Evolutionary conservation across 1,140 invertebrate species (phyloP), one percentile per base, ranked within the genome.

Genomic region (Drosophila kepulauana): DNA sequence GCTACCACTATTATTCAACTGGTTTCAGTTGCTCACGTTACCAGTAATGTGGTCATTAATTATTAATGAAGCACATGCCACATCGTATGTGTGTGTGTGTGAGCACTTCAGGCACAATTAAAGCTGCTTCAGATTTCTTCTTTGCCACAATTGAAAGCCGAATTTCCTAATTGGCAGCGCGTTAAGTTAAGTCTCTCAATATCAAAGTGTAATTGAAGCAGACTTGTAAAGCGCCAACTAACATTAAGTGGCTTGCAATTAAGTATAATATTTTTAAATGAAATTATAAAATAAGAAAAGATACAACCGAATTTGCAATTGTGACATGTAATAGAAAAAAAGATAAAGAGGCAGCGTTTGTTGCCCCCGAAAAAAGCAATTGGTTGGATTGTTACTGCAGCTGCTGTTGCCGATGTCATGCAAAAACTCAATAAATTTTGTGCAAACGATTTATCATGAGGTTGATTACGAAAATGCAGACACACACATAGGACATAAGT

Each of bases 381-480:
- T 54, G 58, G 70, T 58, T 75, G 66, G 59, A 54, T 64, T 51
- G 71, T 45, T 76, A 84, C 79, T 76, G 82, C 79, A 82, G 84
- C 82, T 82, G 84, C 65, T 77, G 72, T 72, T 38, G 35, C 35
- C 35, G 76, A 82, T 88, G 84, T 85, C 84, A 88, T 88, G 85
- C 85, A 84, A 85, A 81, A 89, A 85, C 85, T 88, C 85, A 88
- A 88, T 88, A 89, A 84, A 88, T 89, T 88, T 75, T 88, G 75
- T 67, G 81, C 84, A 78, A 88, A 81, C 85, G 85, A 88, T 88
- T 88, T 85, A 88, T 88, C 81, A 88, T 88, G 85, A 81, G 85
- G 71, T 88, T 88, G 85, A 88, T 88, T 88, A 88, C 85, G 81
- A 89, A 81, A 88, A 84, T 89, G 81, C 85, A 88, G 81, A 88